phyloP scores from a whole-genome alignment of 2,888 invertebrate genomes.

The Ariolimax columbianus region DNA sequence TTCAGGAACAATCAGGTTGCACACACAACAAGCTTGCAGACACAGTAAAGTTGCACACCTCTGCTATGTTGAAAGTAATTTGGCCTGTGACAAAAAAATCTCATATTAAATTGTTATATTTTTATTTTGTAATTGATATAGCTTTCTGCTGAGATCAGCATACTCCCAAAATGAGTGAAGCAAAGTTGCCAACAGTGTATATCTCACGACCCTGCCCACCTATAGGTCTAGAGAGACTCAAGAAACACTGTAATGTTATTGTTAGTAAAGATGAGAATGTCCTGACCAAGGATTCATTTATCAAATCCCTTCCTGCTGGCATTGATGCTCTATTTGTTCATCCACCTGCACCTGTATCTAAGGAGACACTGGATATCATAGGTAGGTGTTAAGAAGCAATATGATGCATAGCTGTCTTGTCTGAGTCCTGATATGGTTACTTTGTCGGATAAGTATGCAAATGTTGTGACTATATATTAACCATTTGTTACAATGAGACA shows the following conservation, averaged over 20 bases:
- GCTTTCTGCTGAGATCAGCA: background rate
- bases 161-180: background rate
- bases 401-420: no score
- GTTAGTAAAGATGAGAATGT: background rate
- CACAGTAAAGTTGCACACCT: no score
- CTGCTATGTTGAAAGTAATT: no score
- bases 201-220: background rate
- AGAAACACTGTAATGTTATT: slow-evolving; percentile 12
- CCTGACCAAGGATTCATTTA: background rate
- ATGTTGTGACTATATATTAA: no score
- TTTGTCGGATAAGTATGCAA: no score
- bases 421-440: no score
- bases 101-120: no score
- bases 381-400: background rate
- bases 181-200: slow-evolving; percentile 18
- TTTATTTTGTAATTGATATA: background rate
- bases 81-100: no score
- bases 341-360: slow-evolving; percentile 18
- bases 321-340: slow-evolving; percentile 15
- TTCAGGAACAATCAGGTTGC: no score
- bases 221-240: background rate
- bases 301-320: slow-evolving; percentile 9
- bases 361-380: slow-evolving; percentile 2
- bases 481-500: no score
- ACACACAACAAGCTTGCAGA: no score